phyloP scores from a whole-genome alignment of 2,888 invertebrate species.

The Callyntrura guangdongensis region DNA sequence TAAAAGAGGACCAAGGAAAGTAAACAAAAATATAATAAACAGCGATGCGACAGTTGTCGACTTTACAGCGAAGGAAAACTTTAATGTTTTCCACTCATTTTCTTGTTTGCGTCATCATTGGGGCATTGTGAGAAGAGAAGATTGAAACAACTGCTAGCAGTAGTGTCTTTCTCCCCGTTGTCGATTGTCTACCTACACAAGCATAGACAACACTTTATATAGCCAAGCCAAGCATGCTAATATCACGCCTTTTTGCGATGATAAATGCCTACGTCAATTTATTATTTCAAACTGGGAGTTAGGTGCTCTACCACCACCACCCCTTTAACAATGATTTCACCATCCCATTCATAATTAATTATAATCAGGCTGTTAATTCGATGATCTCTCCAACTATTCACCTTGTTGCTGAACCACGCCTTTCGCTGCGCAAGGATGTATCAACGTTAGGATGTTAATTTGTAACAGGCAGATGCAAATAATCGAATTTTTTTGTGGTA shows the following conservation, averaged over 20 bases:
- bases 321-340: conserved; percentile 35
- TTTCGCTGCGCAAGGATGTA: not conserved
- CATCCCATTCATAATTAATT: conserved; percentile 42
- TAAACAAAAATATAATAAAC: not conserved
- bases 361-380: conserved; percentile 19
- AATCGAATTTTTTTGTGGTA: too few relatives aligned
- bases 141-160: not conserved
- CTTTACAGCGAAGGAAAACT: not conserved
- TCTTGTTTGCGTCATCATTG: not conserved
- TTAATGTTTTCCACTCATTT: too few relatives aligned
- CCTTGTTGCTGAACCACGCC: conserved; percentile 6
- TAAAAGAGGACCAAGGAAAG: not conserved
- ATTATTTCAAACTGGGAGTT: conserved; percentile 23
- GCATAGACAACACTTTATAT: too few relatives aligned
- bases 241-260: conserved; percentile 8
- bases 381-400: not conserved
- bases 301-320: not conserved
- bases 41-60: conserved; percentile 1
- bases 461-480: not conserved
- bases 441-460: not conserved
- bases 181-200: not conserved
- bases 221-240: not conserved
- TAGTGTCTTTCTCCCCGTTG: not conserved
- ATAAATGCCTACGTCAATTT: not conserved
- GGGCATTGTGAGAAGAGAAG: conserved; percentile 2